Base-by-base conservation (phyloP, 2,888 invertebrate species). In the Eristalis intricaria region DNA sequence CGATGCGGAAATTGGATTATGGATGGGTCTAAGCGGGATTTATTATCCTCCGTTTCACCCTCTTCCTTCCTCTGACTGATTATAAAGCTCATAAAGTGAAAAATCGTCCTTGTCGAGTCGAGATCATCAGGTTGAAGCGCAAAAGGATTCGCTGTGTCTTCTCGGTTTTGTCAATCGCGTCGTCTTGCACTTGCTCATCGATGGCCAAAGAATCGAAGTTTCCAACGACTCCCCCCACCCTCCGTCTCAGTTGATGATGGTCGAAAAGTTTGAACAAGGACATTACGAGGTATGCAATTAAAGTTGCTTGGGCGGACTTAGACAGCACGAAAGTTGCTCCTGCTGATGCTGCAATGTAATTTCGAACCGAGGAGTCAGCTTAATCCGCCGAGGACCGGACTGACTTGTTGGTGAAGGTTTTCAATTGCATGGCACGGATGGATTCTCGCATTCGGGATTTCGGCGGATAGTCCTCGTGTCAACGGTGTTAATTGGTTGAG, bases 1-100 rank as follows among this genome's bases (percentile, higher is more conserved):
- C 63, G n/a, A 50, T 69, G 60, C 80, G 79, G 80, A 84, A 84
- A 79, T 84, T 73, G 83, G 77, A 66, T 83, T 43, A 63, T 19
- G 58, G 40, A 43, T 13, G 29, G 23, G 3, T 23, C 19, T 40
- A 76, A n/a, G 63, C 8, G 26, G 32, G 60, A 75, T 76, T 76
- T 75, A 82, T 82, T 70, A 70, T 65, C 70, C 75, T 43, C 58
- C 19, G 19, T 23, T 38, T 58, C 13, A 38, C 10, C 32, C 65
- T 32, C 69, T 61, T 50, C 50, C 61, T 60, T 56, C 40, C 32
- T 32, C 35, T 66, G 64, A 61, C 79, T 80, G 79, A 80, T 80
- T 79, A 79, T 66, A 50, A 43, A 35, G 56, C 50, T 13, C 63
- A 81, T 76, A 69, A 75, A 70, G 76, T 70, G 69, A 23, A 75